phyloP scores from a whole-genome alignment of 2,797 vertebrate genomes.

The Hybognathus amarus region DNA sequence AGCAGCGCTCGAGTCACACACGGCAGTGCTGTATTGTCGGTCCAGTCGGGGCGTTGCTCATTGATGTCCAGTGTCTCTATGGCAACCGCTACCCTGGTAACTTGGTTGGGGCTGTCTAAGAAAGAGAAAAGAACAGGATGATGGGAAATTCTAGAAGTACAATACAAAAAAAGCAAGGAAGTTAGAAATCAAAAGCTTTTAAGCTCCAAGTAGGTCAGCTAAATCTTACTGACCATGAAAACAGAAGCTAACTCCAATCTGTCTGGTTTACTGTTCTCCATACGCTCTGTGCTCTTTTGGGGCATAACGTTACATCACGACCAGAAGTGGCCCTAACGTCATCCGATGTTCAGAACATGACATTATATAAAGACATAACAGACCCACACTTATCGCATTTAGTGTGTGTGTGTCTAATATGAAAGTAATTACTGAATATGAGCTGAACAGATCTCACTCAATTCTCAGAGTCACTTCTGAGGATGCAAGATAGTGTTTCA shows the following conservation, averaged over 20 bases:
- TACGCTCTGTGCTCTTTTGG: not conserved
- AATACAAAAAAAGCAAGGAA: slow-evolving; percentile 21
- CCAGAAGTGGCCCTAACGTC: slow-evolving; percentile 15
- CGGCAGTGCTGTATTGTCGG: slow-evolving; percentile 82
- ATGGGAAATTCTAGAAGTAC: not conserved
- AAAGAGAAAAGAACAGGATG: slow-evolving; percentile 41
- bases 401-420: slow-evolving; percentile 13
- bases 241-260: not conserved
- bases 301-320: slow-evolving; percentile 7
- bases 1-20: slow-evolving; percentile 85
- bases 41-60: slow-evolving; percentile 89
- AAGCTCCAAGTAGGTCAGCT: slow-evolving; percentile 47
- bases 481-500: slow-evolving; percentile 23
- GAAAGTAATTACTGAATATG: slow-evolving; percentile 13
- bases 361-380: slow-evolving; percentile 21
- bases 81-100: slow-evolving; percentile 84
- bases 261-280: slow-evolving; percentile 7
- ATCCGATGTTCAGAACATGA: slow-evolving; percentile 28
- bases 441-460: slow-evolving; percentile 10
- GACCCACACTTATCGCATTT: slow-evolving; percentile 5
- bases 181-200: slow-evolving; percentile 54
- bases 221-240: slow-evolving; percentile 44
- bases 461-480: not conserved
- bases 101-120: slow-evolving; percentile 87
- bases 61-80: slow-evolving; percentile 91